phyloP scores from a whole-genome alignment of 2,113 vertebrate species.

The Oreochromis aureus region DNA sequence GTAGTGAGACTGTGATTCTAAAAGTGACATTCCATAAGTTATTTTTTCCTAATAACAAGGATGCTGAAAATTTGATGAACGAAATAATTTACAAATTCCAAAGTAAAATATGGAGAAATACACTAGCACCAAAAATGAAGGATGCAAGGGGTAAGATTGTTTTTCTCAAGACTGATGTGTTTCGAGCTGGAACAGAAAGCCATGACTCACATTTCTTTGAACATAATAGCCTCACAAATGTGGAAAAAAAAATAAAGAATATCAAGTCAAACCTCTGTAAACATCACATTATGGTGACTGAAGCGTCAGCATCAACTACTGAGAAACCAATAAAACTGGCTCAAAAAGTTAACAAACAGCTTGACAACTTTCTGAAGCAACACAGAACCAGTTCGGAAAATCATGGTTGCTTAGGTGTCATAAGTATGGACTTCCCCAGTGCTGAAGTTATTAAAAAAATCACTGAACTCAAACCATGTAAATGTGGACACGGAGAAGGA shows the following conservation, averaged over 20 bases:
- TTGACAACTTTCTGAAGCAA: neutral
- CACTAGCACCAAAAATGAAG: slow-evolving; percentile 22
- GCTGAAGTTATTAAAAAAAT: slow-evolving; percentile 34
- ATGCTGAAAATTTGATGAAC: neutral
- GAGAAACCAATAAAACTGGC: neutral
- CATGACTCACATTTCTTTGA: neutral
- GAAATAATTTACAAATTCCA: neutral
- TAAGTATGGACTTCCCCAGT: slow-evolving; percentile 54
- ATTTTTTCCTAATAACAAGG: accelerated
- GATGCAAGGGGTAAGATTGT: slow-evolving; percentile 56
- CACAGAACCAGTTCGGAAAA: neutral
- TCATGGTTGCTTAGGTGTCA: slow-evolving; percentile 47
- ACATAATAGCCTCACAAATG: neutral
- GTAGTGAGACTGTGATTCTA: slow-evolving; percentile 41
- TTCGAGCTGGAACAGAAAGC: neutral
- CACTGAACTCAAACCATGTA: slow-evolving; percentile 12
- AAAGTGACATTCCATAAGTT: no score
- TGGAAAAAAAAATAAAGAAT: neutral
- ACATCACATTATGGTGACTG: slow-evolving; percentile 9
- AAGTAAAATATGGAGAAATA: slow-evolving; percentile 11
- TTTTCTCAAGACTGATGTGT: slow-evolving; percentile 28
- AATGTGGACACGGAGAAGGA: neutral
- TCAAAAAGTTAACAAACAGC: slow-evolving; percentile 1
- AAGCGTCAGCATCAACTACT: neutral
- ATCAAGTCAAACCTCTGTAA: slow-evolving; percentile 14